phyloP scores from a whole-genome alignment of 2,113 vertebrate species.

The Scopus umbretta region DNA sequence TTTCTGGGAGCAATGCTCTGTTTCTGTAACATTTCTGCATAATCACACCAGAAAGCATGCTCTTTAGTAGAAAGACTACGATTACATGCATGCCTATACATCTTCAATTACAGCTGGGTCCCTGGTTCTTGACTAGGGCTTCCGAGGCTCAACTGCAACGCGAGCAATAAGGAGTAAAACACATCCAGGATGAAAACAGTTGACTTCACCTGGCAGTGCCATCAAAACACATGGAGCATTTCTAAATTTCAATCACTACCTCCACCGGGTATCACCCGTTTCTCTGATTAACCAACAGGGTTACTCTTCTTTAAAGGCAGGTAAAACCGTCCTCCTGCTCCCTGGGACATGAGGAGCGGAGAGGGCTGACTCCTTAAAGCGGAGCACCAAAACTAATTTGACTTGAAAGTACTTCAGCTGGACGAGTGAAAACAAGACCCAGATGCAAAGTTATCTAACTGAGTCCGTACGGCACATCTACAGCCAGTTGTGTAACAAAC shows the following conservation, averaged over 20 bases:
- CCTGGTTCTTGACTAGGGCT: not conserved
- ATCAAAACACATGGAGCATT: not conserved
- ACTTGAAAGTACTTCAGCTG: not conserved
- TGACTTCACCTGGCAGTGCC: not conserved
- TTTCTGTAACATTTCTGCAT: not conserved
- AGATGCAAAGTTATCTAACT: constrained; percentile 14
- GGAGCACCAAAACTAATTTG: not conserved
- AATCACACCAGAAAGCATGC: not conserved
- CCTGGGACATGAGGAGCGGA: accelerated
- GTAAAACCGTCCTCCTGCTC: not conserved
- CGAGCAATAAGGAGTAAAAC: not conserved
- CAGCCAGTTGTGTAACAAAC: not conserved
- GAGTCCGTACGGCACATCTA: not conserved
- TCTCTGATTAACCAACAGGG: not conserved
- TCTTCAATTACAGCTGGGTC: not conserved
- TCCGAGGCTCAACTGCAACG: not conserved
- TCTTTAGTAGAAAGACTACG: not conserved
- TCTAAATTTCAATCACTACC: not conserved
- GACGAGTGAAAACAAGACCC: not conserved
- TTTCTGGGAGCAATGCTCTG: not conserved
- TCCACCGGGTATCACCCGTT: not conserved
- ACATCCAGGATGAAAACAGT: not conserved
- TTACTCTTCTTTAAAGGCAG: not conserved
- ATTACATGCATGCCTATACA: not conserved
- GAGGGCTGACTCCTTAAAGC: not conserved